phyloP scores from a whole-genome alignment of 2,888 invertebrate genomes.

The Sclerodermus sp. region DNA sequence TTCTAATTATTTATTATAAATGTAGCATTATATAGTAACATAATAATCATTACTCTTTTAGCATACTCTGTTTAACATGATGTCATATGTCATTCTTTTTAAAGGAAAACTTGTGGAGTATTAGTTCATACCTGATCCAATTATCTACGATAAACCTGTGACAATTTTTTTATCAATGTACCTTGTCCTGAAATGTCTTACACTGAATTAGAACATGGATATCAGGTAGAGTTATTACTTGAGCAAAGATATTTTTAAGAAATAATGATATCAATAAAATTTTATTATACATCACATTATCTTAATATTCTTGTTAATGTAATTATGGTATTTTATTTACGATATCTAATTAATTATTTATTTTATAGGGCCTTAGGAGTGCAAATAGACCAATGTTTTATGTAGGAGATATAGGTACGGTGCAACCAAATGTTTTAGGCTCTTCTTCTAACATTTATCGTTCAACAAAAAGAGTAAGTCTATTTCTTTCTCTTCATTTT shows the following conservation, averaged over 20 bases:
- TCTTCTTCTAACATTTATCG: constrained; percentile 48
- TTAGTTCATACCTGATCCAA: too few species aligned
- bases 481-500: constrained; percentile 21
- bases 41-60: too few species aligned
- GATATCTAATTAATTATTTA: neutral
- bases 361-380: constrained; percentile 49
- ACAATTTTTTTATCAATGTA: constrained; percentile 42
- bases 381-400: constrained; percentile 53
- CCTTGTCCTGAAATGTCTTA: constrained; percentile 72
- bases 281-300: neutral
- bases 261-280: neutral
- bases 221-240: constrained; percentile 71
- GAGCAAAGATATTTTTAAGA: constrained; percentile 5
- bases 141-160: neutral
- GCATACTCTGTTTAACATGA: too few species aligned
- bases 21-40: too few species aligned
- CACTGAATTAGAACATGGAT: constrained; percentile 90
- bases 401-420: constrained; percentile 51
- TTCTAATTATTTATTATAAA: too few species aligned
- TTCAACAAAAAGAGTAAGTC: constrained; percentile 49
- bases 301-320: neutral
- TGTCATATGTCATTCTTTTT: too few species aligned
- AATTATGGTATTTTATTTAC: neutral
- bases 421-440: constrained; percentile 43
- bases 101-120: too few species aligned